These are phyloP conservation scores for Ophion obscuratus DNA, from an alignment of 2,888 invertebrate genomes.

Conservation along the genomic window DNA sequence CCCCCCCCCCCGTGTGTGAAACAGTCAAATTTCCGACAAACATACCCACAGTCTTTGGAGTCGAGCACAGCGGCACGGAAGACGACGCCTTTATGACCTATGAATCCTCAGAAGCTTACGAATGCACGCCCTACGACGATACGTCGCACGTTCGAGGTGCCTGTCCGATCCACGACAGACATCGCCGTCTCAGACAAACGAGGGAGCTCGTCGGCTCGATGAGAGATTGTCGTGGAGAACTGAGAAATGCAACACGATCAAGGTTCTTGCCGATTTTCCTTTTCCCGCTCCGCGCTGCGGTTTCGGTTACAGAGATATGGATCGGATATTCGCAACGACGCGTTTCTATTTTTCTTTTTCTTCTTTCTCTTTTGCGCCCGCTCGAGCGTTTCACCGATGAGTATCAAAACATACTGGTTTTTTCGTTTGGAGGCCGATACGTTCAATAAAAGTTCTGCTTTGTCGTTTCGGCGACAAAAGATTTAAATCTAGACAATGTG, in stretches of 20 bases:
- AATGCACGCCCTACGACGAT: conserved; percentile 71
- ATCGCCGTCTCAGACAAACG: conserved; percentile 79
- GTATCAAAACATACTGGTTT: background rate
- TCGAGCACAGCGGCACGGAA: conserved; percentile 76
- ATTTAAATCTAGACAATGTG: background rate
- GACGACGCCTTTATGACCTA: conserved; percentile 69
- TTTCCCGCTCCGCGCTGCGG: background rate
- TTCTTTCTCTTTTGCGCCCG: background rate
- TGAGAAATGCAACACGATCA: conserved; percentile 66
- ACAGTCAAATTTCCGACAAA: conserved; percentile 51
- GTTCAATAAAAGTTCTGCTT: background rate
- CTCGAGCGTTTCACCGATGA: background rate
- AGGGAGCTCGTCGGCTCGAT: conserved; percentile 77
- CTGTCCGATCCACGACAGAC: conserved; percentile 79
- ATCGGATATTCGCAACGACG: conserved; percentile 10
- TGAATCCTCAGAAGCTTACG: conserved; percentile 72
- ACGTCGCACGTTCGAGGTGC: conserved; percentile 77
- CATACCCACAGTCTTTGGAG: conserved; percentile 75
- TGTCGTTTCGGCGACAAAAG: background rate
- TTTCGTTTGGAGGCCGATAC: background rate
- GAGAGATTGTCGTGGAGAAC: conserved; percentile 72
- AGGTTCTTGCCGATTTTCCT: conserved; percentile 64
- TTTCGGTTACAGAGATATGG: conserved; percentile 71
- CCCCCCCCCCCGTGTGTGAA: conserved; percentile 7
- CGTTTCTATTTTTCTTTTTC: conserved; percentile 14